A percentile compares a stretch with the other conserved stretches of the same genome.
These are phyloP conservation scores for Panulirus ornatus DNA, from an alignment of 1,140 invertebrate genomes.

Conservation along the genomic window DNA sequence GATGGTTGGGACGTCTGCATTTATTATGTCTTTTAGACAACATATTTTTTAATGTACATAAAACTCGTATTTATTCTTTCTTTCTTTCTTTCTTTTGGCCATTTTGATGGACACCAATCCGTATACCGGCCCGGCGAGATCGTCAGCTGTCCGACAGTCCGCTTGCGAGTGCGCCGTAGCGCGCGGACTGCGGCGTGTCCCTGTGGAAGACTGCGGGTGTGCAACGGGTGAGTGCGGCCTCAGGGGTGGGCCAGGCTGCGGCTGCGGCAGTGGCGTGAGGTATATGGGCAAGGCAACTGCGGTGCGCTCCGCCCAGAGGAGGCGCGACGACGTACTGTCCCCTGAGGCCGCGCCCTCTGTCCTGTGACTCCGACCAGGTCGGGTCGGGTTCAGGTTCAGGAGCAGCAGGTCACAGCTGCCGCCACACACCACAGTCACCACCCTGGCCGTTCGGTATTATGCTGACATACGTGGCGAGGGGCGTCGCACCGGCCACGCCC, in stretches of 20 bases:
- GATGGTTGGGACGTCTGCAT: slow-evolving; percentile 71
- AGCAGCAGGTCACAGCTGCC: slow-evolving; percentile 12
- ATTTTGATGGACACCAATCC: slow-evolving; percentile 65
- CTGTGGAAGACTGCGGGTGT: slow-evolving; percentile 64
- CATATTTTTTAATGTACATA: slow-evolving; percentile 69
- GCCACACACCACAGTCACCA: slow-evolving; percentile 42
- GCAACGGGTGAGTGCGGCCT: slow-evolving; percentile 56
- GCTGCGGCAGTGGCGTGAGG: slow-evolving; percentile 57
- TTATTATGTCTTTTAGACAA: slow-evolving; percentile 71
- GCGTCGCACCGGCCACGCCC: slow-evolving; percentile 12
- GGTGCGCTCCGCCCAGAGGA: slow-evolving; percentile 67
- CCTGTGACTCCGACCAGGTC: slow-evolving; percentile 54
- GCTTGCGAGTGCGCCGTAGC: slow-evolving; percentile 10
- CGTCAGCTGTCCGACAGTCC: slow-evolving; percentile 22
- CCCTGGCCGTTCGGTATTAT: slow-evolving; percentile 52
- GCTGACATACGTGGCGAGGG: slow-evolving; percentile 38
- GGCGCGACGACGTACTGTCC: slow-evolving; percentile 46
- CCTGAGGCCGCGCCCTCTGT: slow-evolving; percentile 47
- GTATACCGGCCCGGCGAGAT: slow-evolving; percentile 38
- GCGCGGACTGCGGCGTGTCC: slow-evolving; percentile 32
- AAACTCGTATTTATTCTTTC: slow-evolving; percentile 69
- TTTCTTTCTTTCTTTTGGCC: too few species aligned
- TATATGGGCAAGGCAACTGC: slow-evolving; percentile 68
- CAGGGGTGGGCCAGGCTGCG: slow-evolving; percentile 53
- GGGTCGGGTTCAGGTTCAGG: slow-evolving; percentile 7